Percentiles rank a stretch among this genome's conserved stretches.
Evolutionary conservation across 2,888 invertebrate genomes (phyloP).

Genomic region (Papilio elwesi): DNA sequence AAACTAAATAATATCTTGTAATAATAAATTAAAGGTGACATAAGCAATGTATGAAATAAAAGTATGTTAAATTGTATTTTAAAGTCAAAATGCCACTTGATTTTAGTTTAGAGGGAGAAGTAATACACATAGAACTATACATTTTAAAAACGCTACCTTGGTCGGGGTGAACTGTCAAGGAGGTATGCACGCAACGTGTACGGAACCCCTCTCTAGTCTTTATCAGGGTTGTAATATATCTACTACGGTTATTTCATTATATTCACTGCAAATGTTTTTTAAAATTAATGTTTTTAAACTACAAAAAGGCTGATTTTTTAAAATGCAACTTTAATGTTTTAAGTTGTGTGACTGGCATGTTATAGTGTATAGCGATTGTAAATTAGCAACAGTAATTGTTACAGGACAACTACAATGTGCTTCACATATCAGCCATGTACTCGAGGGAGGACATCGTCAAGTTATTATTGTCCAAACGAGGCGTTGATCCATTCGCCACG

Average conservation of each 20-base stretch:
- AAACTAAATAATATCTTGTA: too few relatives aligned
- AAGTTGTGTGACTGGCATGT: too few relatives aligned
- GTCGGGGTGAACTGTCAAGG: conserved; percentile 14
- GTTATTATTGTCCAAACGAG: conserved; percentile 92
- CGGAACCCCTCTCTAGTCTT: background rate
- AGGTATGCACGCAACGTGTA: background rate
- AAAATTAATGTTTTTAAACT: too few relatives aligned
- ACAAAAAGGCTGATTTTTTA: too few relatives aligned
- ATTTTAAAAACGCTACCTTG: background rate
- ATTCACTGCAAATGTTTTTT: too few relatives aligned
- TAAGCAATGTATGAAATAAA: too few relatives aligned
- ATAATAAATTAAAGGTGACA: too few relatives aligned
- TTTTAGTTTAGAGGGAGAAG: too few relatives aligned
- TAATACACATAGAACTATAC: background rate
- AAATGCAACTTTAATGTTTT: too few relatives aligned
- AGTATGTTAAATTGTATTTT: too few relatives aligned
- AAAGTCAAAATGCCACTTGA: too few relatives aligned
- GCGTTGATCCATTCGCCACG: conserved; percentile 95
- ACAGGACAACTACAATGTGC: conserved; percentile 97
- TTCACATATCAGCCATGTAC: conserved; percentile 97
- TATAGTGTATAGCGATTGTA: too few relatives aligned
- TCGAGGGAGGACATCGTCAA: conserved; percentile 98
- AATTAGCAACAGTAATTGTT: background rate
- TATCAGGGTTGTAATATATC: background rate
- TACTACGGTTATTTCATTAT: background rate